Percentiles rank a stretch among this genome's conserved stretches.
phyloP scores from a whole-genome alignment of 2,797 vertebrate species.

The Cyclura pinguis region DNA sequence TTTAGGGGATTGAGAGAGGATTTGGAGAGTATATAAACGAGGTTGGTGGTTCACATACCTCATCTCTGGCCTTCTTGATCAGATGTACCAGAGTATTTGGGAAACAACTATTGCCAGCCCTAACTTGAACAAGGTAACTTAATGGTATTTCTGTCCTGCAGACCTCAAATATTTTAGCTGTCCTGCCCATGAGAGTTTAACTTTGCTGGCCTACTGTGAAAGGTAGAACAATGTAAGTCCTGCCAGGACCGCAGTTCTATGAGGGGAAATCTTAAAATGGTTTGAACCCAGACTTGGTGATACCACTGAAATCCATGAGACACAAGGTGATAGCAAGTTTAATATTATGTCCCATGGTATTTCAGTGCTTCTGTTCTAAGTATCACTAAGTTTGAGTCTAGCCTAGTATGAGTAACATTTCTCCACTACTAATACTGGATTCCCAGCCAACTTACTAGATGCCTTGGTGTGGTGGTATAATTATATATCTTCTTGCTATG shows the following conservation, averaged over 20 bases:
- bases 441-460: neutral
- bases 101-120: neutral
- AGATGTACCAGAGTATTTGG: neutral
- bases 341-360: neutral
- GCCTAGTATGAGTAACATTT: neutral
- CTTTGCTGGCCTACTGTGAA: neutral
- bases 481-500: neutral
- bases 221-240: neutral
- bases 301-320: neutral
- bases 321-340: neutral
- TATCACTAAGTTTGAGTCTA: neutral
- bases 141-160: neutral
- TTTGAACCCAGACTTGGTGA: neutral
- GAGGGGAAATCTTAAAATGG: neutral
- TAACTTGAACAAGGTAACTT: neutral
- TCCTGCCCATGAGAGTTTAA: neutral
- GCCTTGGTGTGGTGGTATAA: neutral
- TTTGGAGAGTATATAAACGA: no score
- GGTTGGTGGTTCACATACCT: no score
- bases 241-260: neutral
- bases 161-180: neutral
- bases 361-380: neutral
- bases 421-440: neutral
- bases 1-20: no score
- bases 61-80: neutral